Evolutionary conservation across 2,888 invertebrate species (phyloP), one percentile per base, ranked within the genome.

Genomic region (Fragum fragum): DNA sequence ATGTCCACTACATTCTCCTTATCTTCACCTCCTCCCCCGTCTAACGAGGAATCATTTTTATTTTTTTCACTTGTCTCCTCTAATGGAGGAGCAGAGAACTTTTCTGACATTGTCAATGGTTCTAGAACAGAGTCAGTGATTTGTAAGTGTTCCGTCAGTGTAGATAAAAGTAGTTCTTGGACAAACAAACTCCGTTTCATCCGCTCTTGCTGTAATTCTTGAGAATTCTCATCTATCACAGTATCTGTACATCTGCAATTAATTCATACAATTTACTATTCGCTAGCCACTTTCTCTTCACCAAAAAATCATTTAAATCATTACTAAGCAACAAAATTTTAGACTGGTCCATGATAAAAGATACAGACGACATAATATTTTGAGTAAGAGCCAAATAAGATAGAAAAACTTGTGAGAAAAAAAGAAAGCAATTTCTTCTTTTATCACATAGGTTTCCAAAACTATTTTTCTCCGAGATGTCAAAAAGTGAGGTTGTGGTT

Each of bases 181-280:
- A 97, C 96, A 95, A 96, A 97, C 91, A 96, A 95, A 92, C 96
- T 96, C 82, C 96, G 95, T 94, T 96, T 96, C 83, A 96, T 96
- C 70, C 86, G 82, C 57, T 91, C 96, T 63, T 85, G 79, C 42
- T 88, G 88, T 53, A 81, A 36, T 69, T 91, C 91, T 16, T 72
- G 59, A 73, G 90, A 90, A 42, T 81, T 79, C 73, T 86, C 78
- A 29, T 88, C 86, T 79, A 86, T 86, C 86, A 86, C 86, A 86
- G 87, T 73, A 71, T 93, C 92, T 66, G 86, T 84, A 76, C 89
- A 91, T 80, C 93, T 93, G 86, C 9, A 88, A 85, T 7, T 32
- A 21, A 36, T 36, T n/a, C n/a, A n/a, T n/a, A n/a, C n/a, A n/a
- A n/a, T n/a, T n/a, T n/a, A n/a, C n/a, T n/a, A n/a, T n/a, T n/a